phyloP scores from a whole-genome alignment of 2,888 invertebrate species.

The Cryptops parisi region DNA sequence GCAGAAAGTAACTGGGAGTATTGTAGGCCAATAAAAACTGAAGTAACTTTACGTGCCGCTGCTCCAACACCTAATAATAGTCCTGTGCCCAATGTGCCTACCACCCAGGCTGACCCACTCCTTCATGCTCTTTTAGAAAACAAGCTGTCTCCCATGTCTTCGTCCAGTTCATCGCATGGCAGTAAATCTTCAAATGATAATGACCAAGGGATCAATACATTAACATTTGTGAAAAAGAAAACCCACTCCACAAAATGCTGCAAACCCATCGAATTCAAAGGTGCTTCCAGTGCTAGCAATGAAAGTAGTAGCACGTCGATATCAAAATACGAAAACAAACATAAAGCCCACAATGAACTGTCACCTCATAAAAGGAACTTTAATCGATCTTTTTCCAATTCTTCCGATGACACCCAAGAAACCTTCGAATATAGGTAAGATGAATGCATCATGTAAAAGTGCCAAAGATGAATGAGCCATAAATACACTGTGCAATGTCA shows the following conservation, averaged over 20 bases:
- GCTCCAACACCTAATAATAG: background rate
- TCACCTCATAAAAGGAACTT: background rate
- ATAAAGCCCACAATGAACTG: background rate
- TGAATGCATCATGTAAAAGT: no score
- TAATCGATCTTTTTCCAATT: background rate
- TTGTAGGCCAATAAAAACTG: background rate
- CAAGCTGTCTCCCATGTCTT: background rate
- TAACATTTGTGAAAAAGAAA: background rate
- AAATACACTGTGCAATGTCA: no score
- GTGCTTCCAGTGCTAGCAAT: background rate
- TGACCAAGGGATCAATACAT: background rate
- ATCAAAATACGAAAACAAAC: background rate
- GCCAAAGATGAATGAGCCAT: no score
- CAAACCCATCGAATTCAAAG: background rate
- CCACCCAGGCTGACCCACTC: background rate
- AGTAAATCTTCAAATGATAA: background rate
- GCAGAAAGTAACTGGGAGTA: background rate
- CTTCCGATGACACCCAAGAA: background rate
- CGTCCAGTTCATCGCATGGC: background rate
- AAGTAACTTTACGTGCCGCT: background rate
- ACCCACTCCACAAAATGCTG: background rate
- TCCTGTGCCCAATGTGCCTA: background rate
- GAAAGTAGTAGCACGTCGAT: background rate
- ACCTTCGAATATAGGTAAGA: background rate
- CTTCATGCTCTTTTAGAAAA: background rate